Evolutionary conservation across 2,797 vertebrate genomes (phyloP).

Genomic region (Pangasius krempfi): DNA sequence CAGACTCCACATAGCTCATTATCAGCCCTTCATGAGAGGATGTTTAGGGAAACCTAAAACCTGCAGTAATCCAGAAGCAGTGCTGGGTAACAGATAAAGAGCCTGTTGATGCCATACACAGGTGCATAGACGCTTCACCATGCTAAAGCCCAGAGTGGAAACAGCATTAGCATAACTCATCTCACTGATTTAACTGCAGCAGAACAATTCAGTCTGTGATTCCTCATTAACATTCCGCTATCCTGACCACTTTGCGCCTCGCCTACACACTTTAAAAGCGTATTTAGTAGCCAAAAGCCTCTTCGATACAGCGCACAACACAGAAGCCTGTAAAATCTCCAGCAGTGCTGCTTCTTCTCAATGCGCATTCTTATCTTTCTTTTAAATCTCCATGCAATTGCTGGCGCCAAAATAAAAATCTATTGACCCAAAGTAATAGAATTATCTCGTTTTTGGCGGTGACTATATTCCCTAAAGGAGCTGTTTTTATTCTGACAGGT

Average conservation of each 20-base stretch:
- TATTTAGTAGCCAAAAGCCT: neutral
- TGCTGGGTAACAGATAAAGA: slow-evolving; percentile 20
- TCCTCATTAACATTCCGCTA: neutral
- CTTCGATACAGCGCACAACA: neutral
- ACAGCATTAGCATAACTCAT: neutral
- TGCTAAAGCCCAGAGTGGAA: slow-evolving; percentile 9
- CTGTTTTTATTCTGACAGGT: neutral
- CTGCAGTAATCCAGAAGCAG: slow-evolving; percentile 1
- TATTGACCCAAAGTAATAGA: neutral
- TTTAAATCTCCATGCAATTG: neutral
- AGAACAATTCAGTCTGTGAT: neutral
- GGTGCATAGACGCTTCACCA: slow-evolving; percentile 33
- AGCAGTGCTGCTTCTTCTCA: neutral
- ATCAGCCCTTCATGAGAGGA: neutral
- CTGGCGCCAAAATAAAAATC: neutral
- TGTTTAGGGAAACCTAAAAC: neutral
- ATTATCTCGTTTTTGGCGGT: neutral
- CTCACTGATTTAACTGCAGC: slow-evolving; percentile 10
- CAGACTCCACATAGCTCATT: neutral
- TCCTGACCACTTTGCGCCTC: slow-evolving; percentile 7
- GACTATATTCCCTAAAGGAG: neutral
- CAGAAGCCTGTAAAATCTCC: neutral
- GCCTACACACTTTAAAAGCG: slow-evolving; percentile 3
- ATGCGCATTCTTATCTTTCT: neutral
- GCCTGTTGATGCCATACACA: slow-evolving; percentile 58